Base-by-base conservation (phyloP, 2,888 invertebrate species). In the Neoascia interrupta region DNA sequence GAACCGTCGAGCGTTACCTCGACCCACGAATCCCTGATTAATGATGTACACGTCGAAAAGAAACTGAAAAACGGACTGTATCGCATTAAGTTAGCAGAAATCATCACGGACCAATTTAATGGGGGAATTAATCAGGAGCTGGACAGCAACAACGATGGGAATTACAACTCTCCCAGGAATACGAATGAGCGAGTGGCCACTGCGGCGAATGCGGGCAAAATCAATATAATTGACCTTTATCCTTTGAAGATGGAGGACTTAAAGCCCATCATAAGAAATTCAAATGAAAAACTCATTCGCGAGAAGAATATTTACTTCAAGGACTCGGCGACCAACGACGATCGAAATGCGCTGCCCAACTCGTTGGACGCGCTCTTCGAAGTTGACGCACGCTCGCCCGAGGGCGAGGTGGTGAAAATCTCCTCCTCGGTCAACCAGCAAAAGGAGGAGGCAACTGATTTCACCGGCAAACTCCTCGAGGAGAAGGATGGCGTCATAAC, bases 401-500 rank as follows among this genome's bases (percentile, higher is more conserved):
- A 85, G 49, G 85, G 85, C 49, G 43, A 64, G 1, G 49, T 37
- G n/a, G 23, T 45, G 6, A 64, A 39, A 53, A 18, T 16, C 1
- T 49, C 73, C 47, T 49, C 73, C 47, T 68, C 79, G 26, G 73
- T 79, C 36, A 79, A 73, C 5, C 79, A 56, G 6, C 66, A 68
- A 5, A 61, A 51, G 60, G 79, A 73, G 21, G 73, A 73, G 1
- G 68, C 68, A 45, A 61, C 49, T 26, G 87, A 87, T 60, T 87
- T 87, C 39, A 88, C 87, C 1, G 87, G 86, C 3, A 86, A 88
- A 82, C 74, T 88, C 21, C 64, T 87, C 23, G 88, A 87, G 41
- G 87, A 88, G 56, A 85, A 87, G 69, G 89, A 88, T 82, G 88
- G 86, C 56, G 82, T 88, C 53, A 88, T 89, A 70, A 88, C 88